A percentile compares a stretch with the other conserved stretches of the same genome.
phyloP scores from a whole-genome alignment of 1,140 invertebrate species.

The Aethina tumida region DNA sequence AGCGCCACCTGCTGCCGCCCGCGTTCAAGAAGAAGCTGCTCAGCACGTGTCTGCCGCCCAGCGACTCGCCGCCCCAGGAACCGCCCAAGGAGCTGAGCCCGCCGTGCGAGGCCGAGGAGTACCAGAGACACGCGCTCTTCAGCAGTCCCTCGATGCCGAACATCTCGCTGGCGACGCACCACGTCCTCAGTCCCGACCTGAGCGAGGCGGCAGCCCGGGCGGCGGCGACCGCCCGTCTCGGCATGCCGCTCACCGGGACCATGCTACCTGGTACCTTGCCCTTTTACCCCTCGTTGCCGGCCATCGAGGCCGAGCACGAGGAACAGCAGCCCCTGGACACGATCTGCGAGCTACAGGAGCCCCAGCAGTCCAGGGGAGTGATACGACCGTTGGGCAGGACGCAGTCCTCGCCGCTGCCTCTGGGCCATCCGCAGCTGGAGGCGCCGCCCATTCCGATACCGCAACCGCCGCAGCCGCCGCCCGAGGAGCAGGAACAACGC shows the following conservation, averaged over 20 bases:
- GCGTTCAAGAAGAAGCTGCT: constrained; percentile 52
- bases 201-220: constrained; percentile 73
- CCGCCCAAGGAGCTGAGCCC: constrained; percentile 33
- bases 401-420: constrained; percentile 86
- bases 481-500: constrained; percentile 41
- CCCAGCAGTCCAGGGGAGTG: constrained; percentile 28
- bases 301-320: constrained; percentile 44
- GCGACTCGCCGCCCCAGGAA: constrained; percentile 38
- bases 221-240: constrained; percentile 58
- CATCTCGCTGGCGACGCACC: constrained; percentile 67
- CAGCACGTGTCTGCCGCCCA: constrained; percentile 34
- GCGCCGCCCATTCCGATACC: constrained; percentile 37
- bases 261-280: constrained; percentile 63
- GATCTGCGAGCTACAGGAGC: constrained; percentile 37
- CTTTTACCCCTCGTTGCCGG: constrained; percentile 63
- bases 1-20: constrained; percentile 66
- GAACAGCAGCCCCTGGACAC: constrained; percentile 35
- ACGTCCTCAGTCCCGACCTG: constrained; percentile 36
- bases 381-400: constrained; percentile 75
- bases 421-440: constrained; percentile 88
- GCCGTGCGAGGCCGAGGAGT: constrained; percentile 41
- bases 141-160: constrained; percentile 93
- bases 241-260: constrained; percentile 61
- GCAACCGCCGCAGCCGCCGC: constrained; percentile 28
- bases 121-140: constrained; percentile 57